A percentile compares a stretch with the other conserved stretches of the same genome.
These are phyloP conservation scores for Maniola jurtina DNA, from an alignment of 1,140 invertebrate species.

Conservation along the genomic window DNA sequence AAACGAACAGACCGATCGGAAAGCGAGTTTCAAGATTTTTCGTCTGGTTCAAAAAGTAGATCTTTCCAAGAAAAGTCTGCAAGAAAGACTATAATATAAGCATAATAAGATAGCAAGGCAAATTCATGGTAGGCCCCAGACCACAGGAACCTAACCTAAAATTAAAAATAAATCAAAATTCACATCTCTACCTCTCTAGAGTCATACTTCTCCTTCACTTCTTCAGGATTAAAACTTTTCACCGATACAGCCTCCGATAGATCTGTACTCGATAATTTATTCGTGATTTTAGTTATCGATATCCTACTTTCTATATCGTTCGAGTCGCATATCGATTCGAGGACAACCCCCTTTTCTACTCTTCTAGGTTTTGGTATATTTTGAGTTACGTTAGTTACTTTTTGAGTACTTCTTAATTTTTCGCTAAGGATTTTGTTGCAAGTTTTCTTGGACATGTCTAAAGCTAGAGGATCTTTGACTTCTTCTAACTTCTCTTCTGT, in stretches of 20 bases:
- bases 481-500: constrained; percentile 62
- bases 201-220: constrained; percentile 65
- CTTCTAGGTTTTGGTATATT: constrained; percentile 54
- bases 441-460: constrained; percentile 74
- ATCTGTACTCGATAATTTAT: constrained; percentile 70
- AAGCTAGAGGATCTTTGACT: constrained; percentile 53
- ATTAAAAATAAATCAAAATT: constrained; percentile 23
- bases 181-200: constrained; percentile 67
- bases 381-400: constrained; percentile 26
- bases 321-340: constrained; percentile 62
- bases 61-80: too few species aligned
- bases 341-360: constrained; percentile 58
- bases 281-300: constrained; percentile 76
- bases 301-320: constrained; percentile 75
- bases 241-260: constrained; percentile 59
- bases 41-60: too few species aligned
- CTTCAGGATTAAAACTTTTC: constrained; percentile 65
- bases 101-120: too few species aligned
- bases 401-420: constrained; percentile 59
- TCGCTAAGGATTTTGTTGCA: constrained; percentile 67
- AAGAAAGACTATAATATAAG: too few species aligned
- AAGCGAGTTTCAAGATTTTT: too few species aligned
- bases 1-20: too few species aligned
- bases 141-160: constrained; percentile 8
- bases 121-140: constrained; percentile 2